These are phyloP conservation scores for Dioctria rufipes DNA, from an alignment of 2,888 invertebrate genomes.

Conservation along the genomic window DNA sequence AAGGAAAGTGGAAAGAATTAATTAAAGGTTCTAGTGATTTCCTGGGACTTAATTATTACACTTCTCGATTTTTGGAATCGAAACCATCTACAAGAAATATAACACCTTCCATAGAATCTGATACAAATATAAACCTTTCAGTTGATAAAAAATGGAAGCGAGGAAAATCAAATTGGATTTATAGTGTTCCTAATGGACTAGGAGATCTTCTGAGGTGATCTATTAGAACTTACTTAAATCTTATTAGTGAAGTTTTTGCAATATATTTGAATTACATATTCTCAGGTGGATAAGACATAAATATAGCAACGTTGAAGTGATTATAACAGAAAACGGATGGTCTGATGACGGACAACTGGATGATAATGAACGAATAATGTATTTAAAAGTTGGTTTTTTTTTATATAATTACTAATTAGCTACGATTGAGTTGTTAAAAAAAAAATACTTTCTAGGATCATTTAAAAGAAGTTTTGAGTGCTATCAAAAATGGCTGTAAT, in stretches of 20 bases:
- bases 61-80: constrained; percentile 61
- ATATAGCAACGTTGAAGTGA: constrained; percentile 74
- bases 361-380: constrained; percentile 67
- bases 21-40: constrained; percentile 65
- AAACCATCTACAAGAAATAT: constrained; percentile 60
- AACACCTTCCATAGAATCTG: constrained; percentile 73
- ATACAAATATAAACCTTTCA: constrained; percentile 65
- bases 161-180: constrained; percentile 65
- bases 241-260: background rate
- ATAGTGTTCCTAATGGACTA: constrained; percentile 65
- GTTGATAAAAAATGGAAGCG: constrained; percentile 64
- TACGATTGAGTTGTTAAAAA: background rate
- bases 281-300: constrained; percentile 73
- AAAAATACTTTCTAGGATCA: constrained; percentile 68
- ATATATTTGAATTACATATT: background rate
- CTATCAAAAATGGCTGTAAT: constrained; percentile 65
- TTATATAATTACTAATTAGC: constrained; percentile 53
- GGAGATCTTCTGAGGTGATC: constrained; percentile 60
- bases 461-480: constrained; percentile 64
- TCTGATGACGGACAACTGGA: constrained; percentile 71
- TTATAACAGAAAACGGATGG: constrained; percentile 77
- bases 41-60: constrained; percentile 66
- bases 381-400: constrained; percentile 61
- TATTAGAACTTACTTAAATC: background rate
- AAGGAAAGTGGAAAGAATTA: constrained; percentile 59